A percentile compares a stretch with the other conserved stretches of the same genome.
These are phyloP conservation scores for Uria lomvia DNA, from an alignment of 2,113 vertebrate genomes.

Conservation along the genomic window DNA sequence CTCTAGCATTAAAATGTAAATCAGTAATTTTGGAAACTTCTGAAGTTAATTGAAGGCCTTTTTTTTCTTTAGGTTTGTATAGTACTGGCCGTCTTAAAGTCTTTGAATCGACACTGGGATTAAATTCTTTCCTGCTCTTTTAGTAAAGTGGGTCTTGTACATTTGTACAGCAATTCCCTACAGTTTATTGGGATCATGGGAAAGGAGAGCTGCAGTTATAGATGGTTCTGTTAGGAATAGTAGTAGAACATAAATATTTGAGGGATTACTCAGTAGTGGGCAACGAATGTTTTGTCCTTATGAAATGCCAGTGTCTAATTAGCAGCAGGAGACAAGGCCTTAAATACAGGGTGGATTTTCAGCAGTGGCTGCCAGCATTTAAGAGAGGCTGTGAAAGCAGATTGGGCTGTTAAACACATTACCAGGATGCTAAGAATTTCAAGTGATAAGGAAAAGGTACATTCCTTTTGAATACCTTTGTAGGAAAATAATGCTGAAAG, in stretches of 20 bases:
- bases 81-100: not conserved
- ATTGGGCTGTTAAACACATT: not conserved
- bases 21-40: not conserved
- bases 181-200: not conserved
- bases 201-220: not conserved
- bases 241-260: not conserved
- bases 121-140: not conserved
- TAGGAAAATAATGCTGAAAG: not conserved
- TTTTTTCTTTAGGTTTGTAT: not conserved
- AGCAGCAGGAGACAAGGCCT: not conserved
- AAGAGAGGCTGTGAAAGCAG: not conserved
- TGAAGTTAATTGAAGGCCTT: not conserved
- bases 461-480: not conserved
- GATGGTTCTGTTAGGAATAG: not conserved
- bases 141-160: not conserved
- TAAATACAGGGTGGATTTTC: not conserved
- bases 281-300: not conserved
- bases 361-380: not conserved
- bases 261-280: not conserved
- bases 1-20: not conserved
- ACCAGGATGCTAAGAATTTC: not conserved
- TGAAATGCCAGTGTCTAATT: constrained; percentile 20
- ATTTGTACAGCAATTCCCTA: not conserved
- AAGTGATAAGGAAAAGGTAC: not conserved
- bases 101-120: rapidly evolving